Evolutionary conservation across 2,113 vertebrate species (phyloP), one percentile per base, ranked within the genome.

Genomic region (Sinocyclocheilus anshuiensis): DNA sequence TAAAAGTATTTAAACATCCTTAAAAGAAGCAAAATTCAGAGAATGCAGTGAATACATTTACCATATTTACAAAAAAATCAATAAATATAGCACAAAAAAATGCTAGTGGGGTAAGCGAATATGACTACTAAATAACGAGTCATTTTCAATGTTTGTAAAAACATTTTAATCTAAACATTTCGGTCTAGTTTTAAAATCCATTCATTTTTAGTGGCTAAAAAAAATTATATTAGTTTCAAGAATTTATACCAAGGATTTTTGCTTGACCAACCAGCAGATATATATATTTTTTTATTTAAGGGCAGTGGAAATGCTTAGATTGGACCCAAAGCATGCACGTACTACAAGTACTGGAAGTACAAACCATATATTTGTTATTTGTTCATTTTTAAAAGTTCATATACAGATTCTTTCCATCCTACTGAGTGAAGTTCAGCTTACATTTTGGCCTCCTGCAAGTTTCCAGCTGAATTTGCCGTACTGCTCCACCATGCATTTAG

Each of bases 381-480:
- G 39, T 33, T 82, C 29, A 45, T 18, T 26, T 50, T 50, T 39
- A 50, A 26, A 26, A 15, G 42, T 24, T n/a, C 69, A 57, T 18
- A 22, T 42, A 26, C 63, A 81, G 24, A 72, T 74, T 78, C 22
- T 72, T 26, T 24, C 22, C 26, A 71, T 39, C 63, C 10, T 42
- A 13, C 72, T 12, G 9, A 57, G 13, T 10, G 10, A 22, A 11
- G 10, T 63, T 82, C 42, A 24, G 18, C 22, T 94, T 91, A 95
- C 98, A 0, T 97, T 97, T 85, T 98, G 97, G 5, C 95, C 91
- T 8, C 96, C 97, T 0, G 98, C 98, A 11, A 98, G 94, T 74
- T 97, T 97, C 98, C 98, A 99, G 10, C 94, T 96, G 90, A 97
- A 99, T 92, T 96, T 97, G 29, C 96, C 94, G 0, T 99, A 99